Evolutionary conservation across 64 coral and sea anemone species (phyloP).

Genomic region (Orbicella faveolata): DNA sequence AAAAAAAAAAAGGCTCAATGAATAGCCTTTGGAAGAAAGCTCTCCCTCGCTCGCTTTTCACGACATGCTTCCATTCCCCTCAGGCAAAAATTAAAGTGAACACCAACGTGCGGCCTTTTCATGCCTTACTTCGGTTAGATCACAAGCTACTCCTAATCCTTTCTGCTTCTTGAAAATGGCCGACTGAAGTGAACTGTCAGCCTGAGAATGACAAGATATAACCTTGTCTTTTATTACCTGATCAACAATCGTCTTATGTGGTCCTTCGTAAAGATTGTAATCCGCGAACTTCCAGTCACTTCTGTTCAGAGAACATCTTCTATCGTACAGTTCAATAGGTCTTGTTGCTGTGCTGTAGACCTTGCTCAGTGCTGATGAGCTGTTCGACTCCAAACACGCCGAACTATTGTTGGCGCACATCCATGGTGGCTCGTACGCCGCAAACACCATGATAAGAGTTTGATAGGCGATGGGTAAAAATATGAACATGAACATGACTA

Average conservation of each 20-base stretch:
- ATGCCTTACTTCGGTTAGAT: too few species aligned
- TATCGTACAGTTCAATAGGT: slow-evolving; percentile 57
- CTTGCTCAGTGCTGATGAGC: slow-evolving; percentile 4
- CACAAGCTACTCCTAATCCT: too few species aligned
- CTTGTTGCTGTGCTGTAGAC: slow-evolving; percentile 69
- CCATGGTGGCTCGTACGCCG: slow-evolving; percentile 88
- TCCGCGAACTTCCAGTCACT: slow-evolving; percentile 82
- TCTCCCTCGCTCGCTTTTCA: too few species aligned
- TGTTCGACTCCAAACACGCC: slow-evolving; percentile 33
- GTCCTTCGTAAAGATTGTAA: slow-evolving; percentile 76
- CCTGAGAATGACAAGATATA: too few species aligned
- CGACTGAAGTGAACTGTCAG: too few species aligned
- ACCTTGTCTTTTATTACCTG: slow-evolving; percentile 43
- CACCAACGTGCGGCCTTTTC: too few species aligned
- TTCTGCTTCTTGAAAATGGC: too few species aligned
- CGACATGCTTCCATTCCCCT: too few species aligned
- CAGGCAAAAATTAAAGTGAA: too few species aligned
- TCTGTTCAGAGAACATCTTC: slow-evolving; percentile 76
- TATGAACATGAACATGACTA: slow-evolving; percentile 72
- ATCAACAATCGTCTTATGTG: slow-evolving; percentile 69
- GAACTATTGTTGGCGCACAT: slow-evolving; percentile 64
- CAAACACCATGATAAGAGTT: slow-evolving; percentile 89
- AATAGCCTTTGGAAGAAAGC: too few species aligned
- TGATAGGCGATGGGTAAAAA: slow-evolving; percentile 86
- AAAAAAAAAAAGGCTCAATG: too few species aligned